Percentiles rank a stretch among this genome's conserved stretches.
Conservation (phyloP, 64 coral and sea anemone species). For the Platygyra sinensis region DNA sequence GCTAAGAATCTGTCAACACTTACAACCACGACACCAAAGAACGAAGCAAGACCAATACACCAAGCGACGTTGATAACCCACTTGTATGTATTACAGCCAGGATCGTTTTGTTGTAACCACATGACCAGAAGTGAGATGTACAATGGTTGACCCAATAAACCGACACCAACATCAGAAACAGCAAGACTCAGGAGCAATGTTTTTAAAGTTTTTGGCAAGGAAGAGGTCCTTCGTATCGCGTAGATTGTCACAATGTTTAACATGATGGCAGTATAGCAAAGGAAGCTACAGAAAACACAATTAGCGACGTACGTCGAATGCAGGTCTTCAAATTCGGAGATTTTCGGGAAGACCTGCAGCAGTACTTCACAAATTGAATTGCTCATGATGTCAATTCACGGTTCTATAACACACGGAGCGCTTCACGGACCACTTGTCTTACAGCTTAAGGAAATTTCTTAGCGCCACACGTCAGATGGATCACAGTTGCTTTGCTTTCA, state of each 20-base stretch:
- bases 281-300: not conserved
- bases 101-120: not conserved
- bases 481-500: no score
- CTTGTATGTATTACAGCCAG: not conserved
- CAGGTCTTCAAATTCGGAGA: not conserved
- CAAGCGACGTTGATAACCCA: fast-evolving
- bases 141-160: not conserved
- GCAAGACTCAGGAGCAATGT: not conserved
- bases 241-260: not conserved
- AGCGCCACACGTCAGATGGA: no score
- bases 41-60: not conserved
- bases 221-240: not conserved
- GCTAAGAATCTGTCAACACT: conserved; percentile 10
- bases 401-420: no score
- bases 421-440: no score
- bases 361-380: not conserved
- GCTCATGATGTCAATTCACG: no score
- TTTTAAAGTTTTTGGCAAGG: not conserved
- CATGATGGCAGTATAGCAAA: not conserved
- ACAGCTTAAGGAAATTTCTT: no score
- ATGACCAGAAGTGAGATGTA: not conserved
- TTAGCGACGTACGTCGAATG: not conserved
- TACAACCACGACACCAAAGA: not conserved
- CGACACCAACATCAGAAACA: not conserved
- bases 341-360: not conserved